Evolutionary conservation across 2,797 vertebrate genomes (phyloP).

Genomic region (Liasis olivaceus): DNA sequence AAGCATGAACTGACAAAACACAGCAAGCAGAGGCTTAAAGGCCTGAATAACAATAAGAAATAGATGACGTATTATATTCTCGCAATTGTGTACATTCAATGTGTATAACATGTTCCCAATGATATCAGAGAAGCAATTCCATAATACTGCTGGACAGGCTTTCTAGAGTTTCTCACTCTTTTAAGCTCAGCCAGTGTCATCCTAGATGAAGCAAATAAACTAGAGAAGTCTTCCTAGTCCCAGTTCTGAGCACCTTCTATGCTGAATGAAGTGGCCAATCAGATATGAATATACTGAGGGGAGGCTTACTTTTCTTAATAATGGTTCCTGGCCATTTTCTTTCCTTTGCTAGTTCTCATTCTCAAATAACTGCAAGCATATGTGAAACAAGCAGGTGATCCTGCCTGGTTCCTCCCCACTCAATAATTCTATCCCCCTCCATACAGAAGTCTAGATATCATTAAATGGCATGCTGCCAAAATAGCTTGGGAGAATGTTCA

Average conservation of each 20-base stretch:
- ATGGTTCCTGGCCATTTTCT: background rate
- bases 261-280: background rate
- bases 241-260: background rate
- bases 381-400: background rate
- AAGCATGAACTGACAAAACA: background rate
- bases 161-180: background rate
- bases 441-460: background rate
- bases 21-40: background rate
- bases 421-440: background rate
- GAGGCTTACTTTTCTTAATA: background rate
- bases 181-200: background rate
- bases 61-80: background rate
- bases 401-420: background rate
- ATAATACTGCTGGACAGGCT: background rate
- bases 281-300: background rate
- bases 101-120: background rate
- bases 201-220: background rate
- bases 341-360: background rate
- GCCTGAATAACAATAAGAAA: background rate
- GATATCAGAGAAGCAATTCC: background rate
- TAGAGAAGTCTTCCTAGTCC: background rate
- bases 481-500: background rate
- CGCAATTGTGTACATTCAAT: background rate
- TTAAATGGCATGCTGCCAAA: background rate
- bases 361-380: background rate